Evolutionary conservation across 1,140 invertebrate genomes (phyloP).

Genomic region (Panonychus citri): DNA sequence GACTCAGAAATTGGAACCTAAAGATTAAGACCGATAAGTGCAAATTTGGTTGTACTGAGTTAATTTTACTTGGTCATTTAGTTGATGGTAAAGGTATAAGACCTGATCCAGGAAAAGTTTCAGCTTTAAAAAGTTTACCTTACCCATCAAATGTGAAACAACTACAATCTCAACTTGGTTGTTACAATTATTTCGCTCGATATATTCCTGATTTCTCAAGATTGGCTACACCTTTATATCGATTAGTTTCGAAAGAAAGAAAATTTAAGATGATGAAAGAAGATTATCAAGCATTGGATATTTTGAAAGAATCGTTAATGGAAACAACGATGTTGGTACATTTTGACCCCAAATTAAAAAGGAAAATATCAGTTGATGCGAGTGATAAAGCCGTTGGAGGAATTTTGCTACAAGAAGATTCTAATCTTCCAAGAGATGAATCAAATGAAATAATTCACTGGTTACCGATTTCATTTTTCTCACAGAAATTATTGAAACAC

Average conservation of each 20-base stretch:
- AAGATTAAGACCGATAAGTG: constrained; percentile 22
- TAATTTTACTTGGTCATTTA: constrained; percentile 20
- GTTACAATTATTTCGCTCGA: constrained; percentile 11
- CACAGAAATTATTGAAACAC: neutral
- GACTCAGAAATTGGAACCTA: constrained; percentile 13
- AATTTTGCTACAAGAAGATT: neutral
- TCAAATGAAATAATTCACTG: no score
- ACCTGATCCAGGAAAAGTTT: constrained; percentile 19
- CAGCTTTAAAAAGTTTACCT: constrained; percentile 15
- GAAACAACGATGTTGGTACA: neutral
- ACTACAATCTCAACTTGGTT: constrained; percentile 24
- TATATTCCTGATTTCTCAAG: constrained; percentile 14
- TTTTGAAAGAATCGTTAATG: constrained; percentile 13
- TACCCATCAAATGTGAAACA: constrained; percentile 18
- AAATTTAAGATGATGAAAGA: neutral
- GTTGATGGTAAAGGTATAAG: constrained; percentile 18
- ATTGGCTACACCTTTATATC: constrained; percentile 19
- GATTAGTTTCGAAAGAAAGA: constrained; percentile 11
- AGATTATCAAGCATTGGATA: neutral
- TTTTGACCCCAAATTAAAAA: neutral
- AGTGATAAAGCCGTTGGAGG: neutral
- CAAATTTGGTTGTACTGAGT: constrained; percentile 14
- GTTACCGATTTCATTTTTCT: no score
- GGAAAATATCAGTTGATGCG: neutral
- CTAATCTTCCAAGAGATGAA: no score